Conservation (phyloP, 2,888 invertebrate species). For the Teleogryllus oceanicus region DNA sequence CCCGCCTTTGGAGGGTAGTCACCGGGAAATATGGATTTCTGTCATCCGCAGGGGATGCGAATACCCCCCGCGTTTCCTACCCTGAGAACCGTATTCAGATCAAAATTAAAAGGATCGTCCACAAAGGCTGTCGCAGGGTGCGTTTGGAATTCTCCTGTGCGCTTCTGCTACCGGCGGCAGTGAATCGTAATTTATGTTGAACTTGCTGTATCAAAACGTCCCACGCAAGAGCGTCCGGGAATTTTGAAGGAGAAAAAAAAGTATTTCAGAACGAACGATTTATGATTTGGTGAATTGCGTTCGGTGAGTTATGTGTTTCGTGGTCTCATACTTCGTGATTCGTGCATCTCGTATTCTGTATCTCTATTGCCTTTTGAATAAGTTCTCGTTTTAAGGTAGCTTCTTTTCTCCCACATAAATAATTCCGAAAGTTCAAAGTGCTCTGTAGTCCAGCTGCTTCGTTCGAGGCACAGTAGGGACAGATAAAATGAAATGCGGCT, state of each 20-base stretch:
- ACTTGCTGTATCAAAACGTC: conserved; percentile 18
- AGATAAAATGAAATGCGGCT: no score
- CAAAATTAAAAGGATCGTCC: background rate
- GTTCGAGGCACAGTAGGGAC: no score
- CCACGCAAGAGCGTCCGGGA: background rate
- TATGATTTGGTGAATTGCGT: conserved; percentile 18
- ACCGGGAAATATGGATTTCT: conserved; percentile 18
- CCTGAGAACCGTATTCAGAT: background rate
- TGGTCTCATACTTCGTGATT: conserved; percentile 5
- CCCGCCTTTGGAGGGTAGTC: background rate
- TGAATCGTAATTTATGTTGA: conserved; percentile 6
- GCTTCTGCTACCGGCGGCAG: background rate
- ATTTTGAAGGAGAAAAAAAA: background rate
- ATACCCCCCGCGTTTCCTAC: background rate
- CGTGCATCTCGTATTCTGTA: background rate
- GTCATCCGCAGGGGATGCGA: background rate
- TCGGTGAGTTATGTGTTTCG: background rate
- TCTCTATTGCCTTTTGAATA: background rate
- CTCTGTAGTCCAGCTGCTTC: no score
- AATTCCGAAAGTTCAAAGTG: no score
- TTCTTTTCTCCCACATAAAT: background rate
- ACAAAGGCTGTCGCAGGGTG: background rate
- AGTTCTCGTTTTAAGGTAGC: conserved; percentile 6
- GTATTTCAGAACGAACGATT: background rate
- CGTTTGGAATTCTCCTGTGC: background rate